Conservation (phyloP, 2,797 vertebrate genomes). For the Schizopygopsis malacanthus region DNA sequence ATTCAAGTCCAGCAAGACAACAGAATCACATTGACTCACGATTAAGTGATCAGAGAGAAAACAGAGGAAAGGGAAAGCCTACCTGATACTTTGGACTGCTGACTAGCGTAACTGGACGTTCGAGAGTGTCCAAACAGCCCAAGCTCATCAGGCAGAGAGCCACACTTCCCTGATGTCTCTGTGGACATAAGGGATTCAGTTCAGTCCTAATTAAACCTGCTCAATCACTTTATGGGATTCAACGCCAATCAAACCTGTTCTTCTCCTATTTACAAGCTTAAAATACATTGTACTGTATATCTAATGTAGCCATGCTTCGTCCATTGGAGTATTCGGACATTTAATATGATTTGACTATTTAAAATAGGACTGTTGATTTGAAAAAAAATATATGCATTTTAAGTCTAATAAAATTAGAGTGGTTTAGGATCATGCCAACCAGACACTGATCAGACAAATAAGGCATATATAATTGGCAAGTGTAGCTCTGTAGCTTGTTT, state of each 20-base stretch:
- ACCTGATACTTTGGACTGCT: conserved; percentile 98
- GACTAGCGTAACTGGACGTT: conserved; percentile 96
- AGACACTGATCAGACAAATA: neutral
- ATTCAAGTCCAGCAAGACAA: conserved; percentile 21
- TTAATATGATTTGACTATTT: neutral
- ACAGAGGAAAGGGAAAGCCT: conserved; percentile 50
- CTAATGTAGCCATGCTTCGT: neutral
- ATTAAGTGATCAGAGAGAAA: conserved; percentile 3
- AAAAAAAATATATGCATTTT: neutral
- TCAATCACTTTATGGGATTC: neutral
- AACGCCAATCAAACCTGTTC: neutral
- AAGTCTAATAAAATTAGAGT: neutral
- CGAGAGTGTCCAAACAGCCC: conserved; percentile 92
- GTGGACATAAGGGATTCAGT: conserved; percentile 66
- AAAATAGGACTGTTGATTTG: neutral
- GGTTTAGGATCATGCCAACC: neutral
- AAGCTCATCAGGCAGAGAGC: conserved; percentile 88
- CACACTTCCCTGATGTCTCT: conserved; percentile 86
- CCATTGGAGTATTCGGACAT: neutral
- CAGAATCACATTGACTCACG: neutral
- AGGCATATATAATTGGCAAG: neutral
- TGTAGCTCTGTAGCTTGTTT: neutral
- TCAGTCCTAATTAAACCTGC: conserved; percentile 22
- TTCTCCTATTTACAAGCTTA: neutral
- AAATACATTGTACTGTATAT: neutral